Evolutionary conservation across 2,113 vertebrate genomes (phyloP).

Genomic region (Mus musculus): GRCm39 chr11:76009001-76009500

Average conservation of each 20-base stretch:
- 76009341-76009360: neutral
- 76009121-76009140: neutral
- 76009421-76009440: neutral
- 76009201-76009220: neutral
- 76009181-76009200: neutral
- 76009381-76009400: neutral
- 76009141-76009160: neutral
- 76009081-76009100: neutral
- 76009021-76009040: neutral
- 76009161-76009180: neutral
- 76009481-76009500: neutral
- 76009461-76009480: neutral
- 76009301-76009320: neutral
- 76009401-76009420: constrained; percentile 23
- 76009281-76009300: constrained; percentile 10
- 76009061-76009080: neutral
- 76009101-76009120: neutral
- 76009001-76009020: neutral
- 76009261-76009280: neutral
- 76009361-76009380: neutral
- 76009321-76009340: neutral
- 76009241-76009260: neutral
- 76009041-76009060: neutral
- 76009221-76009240: constrained; percentile 47
- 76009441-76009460: constrained; percentile 19